These are phyloP conservation scores for Seriola dumerili DNA, from an alignment of 2,113 vertebrate species.

Conservation along the genomic window DNA sequence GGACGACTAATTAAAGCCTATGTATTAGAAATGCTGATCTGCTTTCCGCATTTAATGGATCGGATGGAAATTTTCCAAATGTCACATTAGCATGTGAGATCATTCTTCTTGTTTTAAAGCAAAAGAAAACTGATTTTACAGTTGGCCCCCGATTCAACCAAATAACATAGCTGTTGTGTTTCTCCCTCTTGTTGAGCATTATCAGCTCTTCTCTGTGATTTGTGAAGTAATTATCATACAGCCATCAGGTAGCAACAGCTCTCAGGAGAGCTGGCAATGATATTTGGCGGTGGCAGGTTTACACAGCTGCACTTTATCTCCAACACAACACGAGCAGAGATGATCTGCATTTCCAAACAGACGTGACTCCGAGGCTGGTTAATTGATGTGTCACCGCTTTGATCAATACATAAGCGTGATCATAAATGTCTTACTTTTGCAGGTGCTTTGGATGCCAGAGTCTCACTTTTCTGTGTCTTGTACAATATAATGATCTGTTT, in stretches of 20 bases:
- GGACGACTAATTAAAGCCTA: no score
- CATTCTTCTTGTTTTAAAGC: background rate
- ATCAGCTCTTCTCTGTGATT: constrained; percentile 29
- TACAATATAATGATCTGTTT: background rate
- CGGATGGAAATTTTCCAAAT: background rate
- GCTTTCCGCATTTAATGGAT: background rate
- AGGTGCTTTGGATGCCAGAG: background rate
- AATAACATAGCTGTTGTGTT: background rate
- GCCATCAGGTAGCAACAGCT: constrained; percentile 12
- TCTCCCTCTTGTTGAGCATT: background rate
- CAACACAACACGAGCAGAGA: background rate
- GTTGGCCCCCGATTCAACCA: background rate
- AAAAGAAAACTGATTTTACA: background rate
- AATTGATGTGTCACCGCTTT: constrained; percentile 36
- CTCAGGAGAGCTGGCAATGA: constrained; percentile 33
- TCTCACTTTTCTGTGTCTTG: background rate
- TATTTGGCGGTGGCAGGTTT: constrained; percentile 36
- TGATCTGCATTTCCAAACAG: constrained; percentile 22
- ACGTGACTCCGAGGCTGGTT: constrained; percentile 8
- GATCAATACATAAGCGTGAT: constrained; percentile 18
- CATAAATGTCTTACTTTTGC: constrained; percentile 17
- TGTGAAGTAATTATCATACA: constrained; percentile 44
- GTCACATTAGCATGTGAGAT: background rate
- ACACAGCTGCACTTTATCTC: constrained; percentile 36
- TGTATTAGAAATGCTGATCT: background rate